Evolutionary conservation across 2,888 invertebrate genomes (phyloP), one percentile per base, ranked within the genome.

Genomic region (Tiliacea citrago): DNA sequence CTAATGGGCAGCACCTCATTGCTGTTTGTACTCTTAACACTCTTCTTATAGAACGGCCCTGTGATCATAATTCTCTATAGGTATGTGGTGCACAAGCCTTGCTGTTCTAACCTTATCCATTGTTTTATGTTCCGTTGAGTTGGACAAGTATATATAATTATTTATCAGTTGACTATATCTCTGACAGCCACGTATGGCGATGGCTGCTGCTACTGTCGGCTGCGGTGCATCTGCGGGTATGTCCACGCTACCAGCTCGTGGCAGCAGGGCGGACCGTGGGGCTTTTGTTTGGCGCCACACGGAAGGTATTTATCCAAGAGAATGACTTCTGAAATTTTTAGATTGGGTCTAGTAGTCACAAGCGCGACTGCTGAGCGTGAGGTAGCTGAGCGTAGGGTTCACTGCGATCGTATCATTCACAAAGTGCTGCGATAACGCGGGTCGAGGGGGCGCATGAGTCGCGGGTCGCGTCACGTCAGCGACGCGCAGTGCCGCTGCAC

Each of bases 401-500:
- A 29, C 39, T 39, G 39, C 29, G 29, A 29, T 29, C 29, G 29
- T 29, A 29, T 29, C 29, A 29, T 29, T 29, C 29, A 29, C 29
- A 53, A 51, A 81, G 67, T 51, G 67, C 35, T 75, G 53, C 67
- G 45, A 61, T 21, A 51, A 6, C 29, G 1, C 21, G 13, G 39
- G 12, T 4, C 29, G 24, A 24, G 21, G 66, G 5, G 42, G 57
- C 0, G n/a, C n/a, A n/a, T n/a, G 55, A n/a, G 51, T 35, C 66
- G 45, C 60, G 49, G n/a, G n/a, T 1, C 58, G 49, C 60, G 57
- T 47, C 57, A 55, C 60, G 57, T 42, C 57, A 45, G 47, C 68
- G 51, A 42, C 67, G 57, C 63, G 63, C 73, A 51, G 42, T 57
- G 74, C 51, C 70, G 24, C 68, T 71, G 81, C 81, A 72, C 66